These are phyloP conservation scores for Spizaetus ornatus DNA, from an alignment of 2,113 vertebrate species.

Conservation along the genomic window DNA sequence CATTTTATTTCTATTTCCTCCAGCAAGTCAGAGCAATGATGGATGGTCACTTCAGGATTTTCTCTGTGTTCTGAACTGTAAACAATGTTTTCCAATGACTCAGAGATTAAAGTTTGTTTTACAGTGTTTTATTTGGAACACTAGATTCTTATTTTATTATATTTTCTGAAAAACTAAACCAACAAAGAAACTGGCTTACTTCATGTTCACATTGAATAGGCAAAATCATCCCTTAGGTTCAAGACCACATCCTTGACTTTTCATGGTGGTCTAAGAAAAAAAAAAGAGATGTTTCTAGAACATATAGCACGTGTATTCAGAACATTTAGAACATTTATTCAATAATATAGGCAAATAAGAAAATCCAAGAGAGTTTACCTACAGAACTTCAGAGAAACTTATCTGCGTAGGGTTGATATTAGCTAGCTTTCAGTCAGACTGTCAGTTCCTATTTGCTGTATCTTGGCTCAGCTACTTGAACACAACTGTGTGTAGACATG, in stretches of 20 bases:
- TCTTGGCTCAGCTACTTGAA: not conserved
- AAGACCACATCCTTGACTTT: not conserved
- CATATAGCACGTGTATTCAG: not conserved
- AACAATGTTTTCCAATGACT: constrained; percentile 9
- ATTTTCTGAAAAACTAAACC: not conserved
- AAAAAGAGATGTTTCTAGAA: not conserved
- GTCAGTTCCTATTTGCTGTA: not conserved
- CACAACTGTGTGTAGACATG: not conserved
- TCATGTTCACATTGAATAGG: not conserved
- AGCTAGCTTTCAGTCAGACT: not conserved
- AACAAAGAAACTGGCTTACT: not conserved
- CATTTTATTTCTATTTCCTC: constrained; percentile 13
- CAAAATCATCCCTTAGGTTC: not conserved
- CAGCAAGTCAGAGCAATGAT: not conserved
- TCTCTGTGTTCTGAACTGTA: constrained; percentile 2
- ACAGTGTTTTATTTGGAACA: constrained; percentile 14
- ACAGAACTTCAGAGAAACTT: not conserved
- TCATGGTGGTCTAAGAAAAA: not conserved
- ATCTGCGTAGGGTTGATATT: not conserved
- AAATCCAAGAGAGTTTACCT: not conserved
- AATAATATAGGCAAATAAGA: not conserved
- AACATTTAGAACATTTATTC: not conserved
- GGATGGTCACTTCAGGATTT: not conserved
- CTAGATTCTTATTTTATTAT: not conserved
- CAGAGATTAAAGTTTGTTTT: not conserved